phyloP scores from a whole-genome alignment of 2,113 vertebrate species.

The Opisthocomus hoazin region DNA sequence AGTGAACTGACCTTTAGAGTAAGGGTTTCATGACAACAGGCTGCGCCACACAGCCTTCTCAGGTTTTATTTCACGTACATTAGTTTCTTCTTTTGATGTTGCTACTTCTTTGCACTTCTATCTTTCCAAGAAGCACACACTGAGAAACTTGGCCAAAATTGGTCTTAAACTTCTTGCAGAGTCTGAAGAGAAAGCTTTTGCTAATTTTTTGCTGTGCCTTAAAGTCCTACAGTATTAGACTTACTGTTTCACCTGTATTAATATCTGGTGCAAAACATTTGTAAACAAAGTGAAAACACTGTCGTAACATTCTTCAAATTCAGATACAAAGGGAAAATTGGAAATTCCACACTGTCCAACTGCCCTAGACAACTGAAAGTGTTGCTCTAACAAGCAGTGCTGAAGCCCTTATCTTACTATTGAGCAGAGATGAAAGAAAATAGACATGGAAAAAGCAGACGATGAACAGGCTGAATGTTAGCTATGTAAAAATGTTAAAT shows the following conservation, averaged over 20 bases:
- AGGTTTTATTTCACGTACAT: background rate
- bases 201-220: background rate
- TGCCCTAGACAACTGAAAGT: background rate
- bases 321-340: background rate
- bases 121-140: background rate
- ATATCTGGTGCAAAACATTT: background rate
- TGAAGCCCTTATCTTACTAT: background rate
- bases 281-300: background rate
- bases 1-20: conserved; percentile 6
- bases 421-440: background rate
- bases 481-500: background rate
- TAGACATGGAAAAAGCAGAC: background rate
- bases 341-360: background rate
- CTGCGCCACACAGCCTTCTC: background rate
- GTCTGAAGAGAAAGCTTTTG: background rate
- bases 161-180: background rate
- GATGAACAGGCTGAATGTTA: background rate
- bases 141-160: background rate
- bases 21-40: conserved; percentile 52
- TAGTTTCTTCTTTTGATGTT: background rate
- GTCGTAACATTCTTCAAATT: background rate
- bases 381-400: background rate
- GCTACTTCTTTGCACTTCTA: background rate
- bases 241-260: background rate
- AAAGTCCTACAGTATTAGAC: background rate